Percentiles rank a stretch among this genome's conserved stretches.
These are phyloP conservation scores for Torymus auratus DNA, from an alignment of 2,888 invertebrate genomes.

Conservation along the genomic window DNA sequence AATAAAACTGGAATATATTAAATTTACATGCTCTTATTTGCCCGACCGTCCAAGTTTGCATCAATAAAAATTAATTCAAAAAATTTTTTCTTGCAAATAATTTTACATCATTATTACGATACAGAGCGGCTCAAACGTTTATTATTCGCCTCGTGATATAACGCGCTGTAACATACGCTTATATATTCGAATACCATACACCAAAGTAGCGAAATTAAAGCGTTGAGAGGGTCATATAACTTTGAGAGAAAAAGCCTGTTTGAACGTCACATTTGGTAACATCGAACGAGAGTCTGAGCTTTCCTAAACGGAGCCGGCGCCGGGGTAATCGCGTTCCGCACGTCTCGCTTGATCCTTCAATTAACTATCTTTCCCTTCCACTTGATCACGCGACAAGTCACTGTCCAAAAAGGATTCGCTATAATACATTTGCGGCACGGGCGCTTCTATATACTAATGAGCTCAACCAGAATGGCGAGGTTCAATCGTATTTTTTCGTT, in stretches of 20 bases:
- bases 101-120: too few relatives aligned
- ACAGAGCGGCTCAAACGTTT: too few relatives aligned
- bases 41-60: too few relatives aligned
- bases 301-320: neutral
- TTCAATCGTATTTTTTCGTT: neutral
- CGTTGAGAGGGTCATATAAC: neutral
- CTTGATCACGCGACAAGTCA: too few relatives aligned
- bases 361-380: slow-evolving; percentile 18
- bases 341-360: slow-evolving; percentile 28
- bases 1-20: neutral
- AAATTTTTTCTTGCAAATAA: too few relatives aligned
- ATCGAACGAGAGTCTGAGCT: slow-evolving; percentile 24
- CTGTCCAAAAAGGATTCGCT: slow-evolving; percentile 2
- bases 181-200: too few relatives aligned
- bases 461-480: neutral
- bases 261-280: neutral
- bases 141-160: too few relatives aligned
- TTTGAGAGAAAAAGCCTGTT: neutral
- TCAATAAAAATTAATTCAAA: too few relatives aligned
- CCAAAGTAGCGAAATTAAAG: too few relatives aligned
- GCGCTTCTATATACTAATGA: neutral
- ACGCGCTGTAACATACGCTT: too few relatives aligned
- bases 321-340: slow-evolving; percentile 11
- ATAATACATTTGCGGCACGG: neutral
- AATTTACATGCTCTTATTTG: neutral